A percentile compares a stretch with the other conserved stretches of the same genome.
phyloP scores from a whole-genome alignment of 2,113 vertebrate species.

The Myxocyprinus asiaticus region DNA sequence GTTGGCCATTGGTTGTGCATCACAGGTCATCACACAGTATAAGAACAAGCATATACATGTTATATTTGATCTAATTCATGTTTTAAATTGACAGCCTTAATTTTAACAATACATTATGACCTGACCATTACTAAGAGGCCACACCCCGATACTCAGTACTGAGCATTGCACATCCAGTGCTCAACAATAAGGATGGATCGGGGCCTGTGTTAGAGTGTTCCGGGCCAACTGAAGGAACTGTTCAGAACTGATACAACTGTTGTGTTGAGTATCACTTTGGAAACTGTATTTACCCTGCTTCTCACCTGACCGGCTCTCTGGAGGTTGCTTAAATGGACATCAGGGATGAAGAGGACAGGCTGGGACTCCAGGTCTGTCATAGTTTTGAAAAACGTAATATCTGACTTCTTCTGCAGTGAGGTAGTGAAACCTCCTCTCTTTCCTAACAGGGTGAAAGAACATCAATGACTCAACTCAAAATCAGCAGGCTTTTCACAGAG shows the following conservation, averaged over 20 bases:
- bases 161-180: background rate
- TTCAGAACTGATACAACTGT: background rate
- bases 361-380: constrained; percentile 92
- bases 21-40: background rate
- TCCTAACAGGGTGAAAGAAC: constrained; percentile 60
- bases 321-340: constrained; percentile 95
- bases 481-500: background rate
- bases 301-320: constrained; percentile 94
- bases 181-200: too few relatives aligned
- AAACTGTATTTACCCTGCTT: too few relatives aligned
- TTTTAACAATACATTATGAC: background rate
- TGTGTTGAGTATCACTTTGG: too few relatives aligned
- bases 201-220: too few relatives aligned
- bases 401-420: constrained; percentile 82
- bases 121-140: background rate
- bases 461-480: background rate
- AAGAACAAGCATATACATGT: too few relatives aligned
- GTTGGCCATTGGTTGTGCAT: background rate
- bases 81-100: background rate
- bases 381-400: constrained; percentile 92
- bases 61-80: too few relatives aligned
- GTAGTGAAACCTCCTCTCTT: constrained; percentile 81
- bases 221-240: too few relatives aligned
- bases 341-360: constrained; percentile 95
- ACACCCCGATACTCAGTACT: background rate